Conservation (phyloP, 2,888 invertebrate species). For the Chalcis sispes region DNA sequence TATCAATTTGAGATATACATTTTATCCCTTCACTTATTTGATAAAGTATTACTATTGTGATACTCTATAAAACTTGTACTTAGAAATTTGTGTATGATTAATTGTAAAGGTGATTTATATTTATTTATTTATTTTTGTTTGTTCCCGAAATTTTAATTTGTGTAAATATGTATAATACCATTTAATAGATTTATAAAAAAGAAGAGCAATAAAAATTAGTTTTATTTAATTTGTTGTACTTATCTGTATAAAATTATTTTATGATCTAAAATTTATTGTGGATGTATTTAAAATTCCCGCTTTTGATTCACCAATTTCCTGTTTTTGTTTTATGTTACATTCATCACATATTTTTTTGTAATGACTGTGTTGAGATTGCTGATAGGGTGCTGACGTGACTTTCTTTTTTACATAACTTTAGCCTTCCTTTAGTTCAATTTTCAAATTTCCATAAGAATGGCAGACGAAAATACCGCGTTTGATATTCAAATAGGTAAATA, state of each 20-base stretch:
- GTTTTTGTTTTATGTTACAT: background rate
- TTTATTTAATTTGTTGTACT: slow-evolving; percentile 29
- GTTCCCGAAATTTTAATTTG: background rate
- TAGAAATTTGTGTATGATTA: slow-evolving; percentile 20
- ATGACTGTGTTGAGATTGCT: background rate
- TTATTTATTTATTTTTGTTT: slow-evolving; percentile 56
- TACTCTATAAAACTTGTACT: slow-evolving; percentile 36
- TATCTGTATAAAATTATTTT: slow-evolving; percentile 3
- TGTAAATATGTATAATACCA: slow-evolving; percentile 49
- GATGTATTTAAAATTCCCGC: slow-evolving; percentile 47
- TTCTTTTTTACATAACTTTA: background rate
- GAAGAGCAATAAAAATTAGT: slow-evolving; percentile 26
- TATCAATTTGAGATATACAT: slow-evolving; percentile 33
- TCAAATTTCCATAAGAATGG: slow-evolving; percentile 43
- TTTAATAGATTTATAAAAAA: slow-evolving; percentile 39
- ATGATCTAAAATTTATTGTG: background rate
- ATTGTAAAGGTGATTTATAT: slow-evolving; percentile 17
- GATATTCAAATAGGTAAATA: slow-evolving; percentile 47
- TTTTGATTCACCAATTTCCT: slow-evolving; percentile 1
- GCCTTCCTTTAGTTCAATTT: background rate
- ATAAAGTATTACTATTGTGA: slow-evolving; percentile 36
- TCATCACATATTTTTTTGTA: background rate
- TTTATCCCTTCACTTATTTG: slow-evolving; percentile 2
- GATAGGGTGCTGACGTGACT: slow-evolving; percentile 30
- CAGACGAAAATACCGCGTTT: slow-evolving; percentile 19